Percentiles rank a stretch among this genome's conserved stretches.
Evolutionary conservation across 2,888 invertebrate species (phyloP).

Genomic region (Poecilobothrus nobilitatus): DNA sequence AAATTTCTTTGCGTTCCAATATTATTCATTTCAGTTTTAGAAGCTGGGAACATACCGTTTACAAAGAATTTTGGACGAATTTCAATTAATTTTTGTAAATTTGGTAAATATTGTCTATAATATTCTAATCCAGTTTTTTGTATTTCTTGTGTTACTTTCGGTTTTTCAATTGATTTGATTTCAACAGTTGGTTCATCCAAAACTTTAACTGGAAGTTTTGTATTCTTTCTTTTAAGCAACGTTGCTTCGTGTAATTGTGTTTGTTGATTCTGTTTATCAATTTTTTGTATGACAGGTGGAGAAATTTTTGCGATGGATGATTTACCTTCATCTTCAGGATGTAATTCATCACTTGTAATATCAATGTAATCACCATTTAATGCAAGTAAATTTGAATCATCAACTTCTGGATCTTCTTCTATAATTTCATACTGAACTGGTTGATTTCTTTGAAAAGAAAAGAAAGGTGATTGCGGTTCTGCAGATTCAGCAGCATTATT

Average conservation of each 20-base stretch:
- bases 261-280: neutral
- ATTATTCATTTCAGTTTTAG: neutral
- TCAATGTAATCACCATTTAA: neutral
- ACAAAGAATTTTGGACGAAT: neutral
- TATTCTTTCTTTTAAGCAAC: neutral
- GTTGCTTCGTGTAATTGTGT: no score
- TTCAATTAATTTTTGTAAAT: slow-evolving; percentile 1
- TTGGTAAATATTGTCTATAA: neutral
- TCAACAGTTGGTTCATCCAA: neutral
- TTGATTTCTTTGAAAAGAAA: neutral
- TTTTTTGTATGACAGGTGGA: neutral
- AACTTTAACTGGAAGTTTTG: neutral
- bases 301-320: neutral
- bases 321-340: neutral
- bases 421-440: neutral
- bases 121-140: neutral
- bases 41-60: neutral
- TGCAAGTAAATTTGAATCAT: no score
- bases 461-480: neutral
- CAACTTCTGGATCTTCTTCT: neutral
- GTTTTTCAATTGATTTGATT: neutral
- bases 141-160: neutral
- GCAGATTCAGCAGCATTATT: neutral
- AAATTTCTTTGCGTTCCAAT: neutral
- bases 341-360: neutral